These are phyloP conservation scores for Rapana venosa DNA, from an alignment of 2,888 invertebrate species.

Conservation along the genomic window DNA sequence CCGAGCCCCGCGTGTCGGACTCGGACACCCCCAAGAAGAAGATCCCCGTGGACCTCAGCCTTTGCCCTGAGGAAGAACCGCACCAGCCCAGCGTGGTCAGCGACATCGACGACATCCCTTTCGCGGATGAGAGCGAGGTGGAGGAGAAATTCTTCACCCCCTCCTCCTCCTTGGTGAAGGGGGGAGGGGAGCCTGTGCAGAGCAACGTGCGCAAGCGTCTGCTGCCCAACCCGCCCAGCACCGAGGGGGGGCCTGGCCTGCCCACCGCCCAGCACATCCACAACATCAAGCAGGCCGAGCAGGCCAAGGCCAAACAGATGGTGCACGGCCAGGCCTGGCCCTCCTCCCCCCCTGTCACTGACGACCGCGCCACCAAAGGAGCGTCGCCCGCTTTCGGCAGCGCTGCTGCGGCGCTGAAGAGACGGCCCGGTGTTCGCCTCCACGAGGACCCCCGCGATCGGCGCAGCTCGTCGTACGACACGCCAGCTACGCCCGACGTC, in stretches of 20 bases:
- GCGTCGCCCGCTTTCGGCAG: background rate
- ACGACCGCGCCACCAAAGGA: conserved; percentile 84
- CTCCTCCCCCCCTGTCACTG: conserved; percentile 78
- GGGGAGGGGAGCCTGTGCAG: background rate
- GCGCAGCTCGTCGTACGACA: conserved; percentile 51
- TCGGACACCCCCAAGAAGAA: conserved; percentile 54
- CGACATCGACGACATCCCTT: conserved; percentile 67
- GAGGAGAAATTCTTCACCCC: conserved; percentile 73
- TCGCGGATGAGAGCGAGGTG: conserved; percentile 72
- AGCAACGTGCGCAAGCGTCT: conserved; percentile 60
- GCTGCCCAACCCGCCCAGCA: conserved; percentile 62
- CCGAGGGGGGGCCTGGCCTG: conserved; percentile 57
- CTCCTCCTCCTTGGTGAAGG: conserved; percentile 53
- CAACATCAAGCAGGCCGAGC: conserved; percentile 62
- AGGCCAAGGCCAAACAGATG: conserved; percentile 79
- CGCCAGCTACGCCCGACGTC: conserved; percentile 58
- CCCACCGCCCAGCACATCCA: conserved; percentile 78
- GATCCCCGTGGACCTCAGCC: conserved; percentile 65
- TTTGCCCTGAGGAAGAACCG: conserved; percentile 54
- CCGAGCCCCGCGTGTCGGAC: conserved; percentile 50
- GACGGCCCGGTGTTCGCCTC: conserved; percentile 16
- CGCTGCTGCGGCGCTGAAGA: conserved; percentile 20
- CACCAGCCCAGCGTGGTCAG: conserved; percentile 55
- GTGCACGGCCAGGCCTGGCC: conserved; percentile 83
- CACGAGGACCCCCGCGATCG: conserved; percentile 37